Percentiles rank a stretch among this genome's conserved stretches.
Conservation (phyloP, 2,888 invertebrate genomes). For the Malthinus flaveolus region DNA sequence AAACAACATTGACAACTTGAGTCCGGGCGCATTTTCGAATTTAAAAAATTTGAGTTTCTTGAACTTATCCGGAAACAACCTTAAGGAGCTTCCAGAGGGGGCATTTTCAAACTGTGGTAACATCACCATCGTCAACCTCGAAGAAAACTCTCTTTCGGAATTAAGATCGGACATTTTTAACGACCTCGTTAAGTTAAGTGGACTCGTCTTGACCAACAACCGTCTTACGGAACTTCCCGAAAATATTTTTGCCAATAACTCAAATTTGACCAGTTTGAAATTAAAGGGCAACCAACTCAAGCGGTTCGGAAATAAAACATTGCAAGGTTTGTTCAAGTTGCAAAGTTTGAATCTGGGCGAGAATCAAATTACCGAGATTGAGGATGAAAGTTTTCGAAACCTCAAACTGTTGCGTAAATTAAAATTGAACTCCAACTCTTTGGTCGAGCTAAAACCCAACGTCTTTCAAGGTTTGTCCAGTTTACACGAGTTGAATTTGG, state of each 20-base stretch:
- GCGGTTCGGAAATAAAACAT: neutral
- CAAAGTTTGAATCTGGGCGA: neutral
- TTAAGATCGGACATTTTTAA: neutral
- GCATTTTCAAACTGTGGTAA: neutral
- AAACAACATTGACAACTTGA: conserved; percentile 5
- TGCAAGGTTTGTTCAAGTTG: neutral
- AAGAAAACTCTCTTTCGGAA: neutral
- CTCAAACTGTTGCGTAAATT: conserved; percentile 27
- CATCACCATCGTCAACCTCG: neutral
- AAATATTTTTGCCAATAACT: neutral
- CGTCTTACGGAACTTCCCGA: neutral
- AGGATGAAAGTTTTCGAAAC: conserved; percentile 26
- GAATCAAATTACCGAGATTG: conserved; percentile 23
- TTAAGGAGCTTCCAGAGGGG: neutral
- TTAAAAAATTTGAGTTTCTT: neutral
- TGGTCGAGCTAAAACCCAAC: conserved; percentile 11
- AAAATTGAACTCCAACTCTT: conserved; percentile 32
- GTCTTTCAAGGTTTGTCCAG: conserved; percentile 22
- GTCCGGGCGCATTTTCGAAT: neutral
- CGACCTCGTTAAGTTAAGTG: neutral
- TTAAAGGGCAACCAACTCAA: neutral
- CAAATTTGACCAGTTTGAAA: neutral
- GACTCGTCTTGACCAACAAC: neutral
- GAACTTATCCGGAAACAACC: conserved; percentile 2
- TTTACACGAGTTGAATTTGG: conserved; percentile 30